These are phyloP conservation scores for Heliothis subflexa DNA, from an alignment of 1,140 invertebrate genomes.

Conservation along the genomic window DNA sequence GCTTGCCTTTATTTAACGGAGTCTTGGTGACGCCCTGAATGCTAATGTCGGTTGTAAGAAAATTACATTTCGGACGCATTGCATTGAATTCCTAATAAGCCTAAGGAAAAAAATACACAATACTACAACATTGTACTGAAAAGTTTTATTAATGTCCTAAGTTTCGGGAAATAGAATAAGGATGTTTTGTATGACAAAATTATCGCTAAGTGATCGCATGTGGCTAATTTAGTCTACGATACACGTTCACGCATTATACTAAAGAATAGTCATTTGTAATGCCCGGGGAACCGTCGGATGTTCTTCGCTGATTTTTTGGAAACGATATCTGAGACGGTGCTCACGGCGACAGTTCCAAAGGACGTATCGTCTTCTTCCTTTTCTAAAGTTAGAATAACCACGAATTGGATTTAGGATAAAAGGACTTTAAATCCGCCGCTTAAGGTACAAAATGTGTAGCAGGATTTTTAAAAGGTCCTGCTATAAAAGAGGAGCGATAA, in stretches of 20 bases:
- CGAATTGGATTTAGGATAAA: background rate
- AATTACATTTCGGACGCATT: slow-evolving; percentile 57
- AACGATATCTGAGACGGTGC: slow-evolving; percentile 63
- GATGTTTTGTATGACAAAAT: slow-evolving; percentile 30
- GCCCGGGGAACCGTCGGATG: slow-evolving; percentile 58
- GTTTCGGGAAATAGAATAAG: slow-evolving; percentile 31
- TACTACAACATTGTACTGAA: slow-evolving; percentile 40
- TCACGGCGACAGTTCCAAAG: slow-evolving; percentile 63
- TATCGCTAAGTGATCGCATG: slow-evolving; percentile 43
- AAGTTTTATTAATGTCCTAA: slow-evolving; percentile 19
- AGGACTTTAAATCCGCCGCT: background rate
- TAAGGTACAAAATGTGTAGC: background rate
- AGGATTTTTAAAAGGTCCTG: slow-evolving; percentile 17
- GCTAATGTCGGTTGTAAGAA: slow-evolving; percentile 64
- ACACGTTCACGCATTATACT: slow-evolving; percentile 52
- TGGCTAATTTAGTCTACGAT: slow-evolving; percentile 52
- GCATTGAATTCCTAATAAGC: slow-evolving; percentile 62
- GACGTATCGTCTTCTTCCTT: slow-evolving; percentile 53
- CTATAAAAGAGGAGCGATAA: slow-evolving; percentile 38
- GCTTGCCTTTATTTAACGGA: slow-evolving; percentile 69
- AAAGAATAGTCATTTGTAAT: slow-evolving; percentile 53
- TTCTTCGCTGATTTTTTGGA: slow-evolving; percentile 64
- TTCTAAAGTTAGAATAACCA: slow-evolving; percentile 50
- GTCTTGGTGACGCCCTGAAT: slow-evolving; percentile 58
- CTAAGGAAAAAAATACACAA: slow-evolving; percentile 50